phyloP scores from a whole-genome alignment of 2,113 vertebrate genomes.

The Neodon shergylaensis region DNA sequence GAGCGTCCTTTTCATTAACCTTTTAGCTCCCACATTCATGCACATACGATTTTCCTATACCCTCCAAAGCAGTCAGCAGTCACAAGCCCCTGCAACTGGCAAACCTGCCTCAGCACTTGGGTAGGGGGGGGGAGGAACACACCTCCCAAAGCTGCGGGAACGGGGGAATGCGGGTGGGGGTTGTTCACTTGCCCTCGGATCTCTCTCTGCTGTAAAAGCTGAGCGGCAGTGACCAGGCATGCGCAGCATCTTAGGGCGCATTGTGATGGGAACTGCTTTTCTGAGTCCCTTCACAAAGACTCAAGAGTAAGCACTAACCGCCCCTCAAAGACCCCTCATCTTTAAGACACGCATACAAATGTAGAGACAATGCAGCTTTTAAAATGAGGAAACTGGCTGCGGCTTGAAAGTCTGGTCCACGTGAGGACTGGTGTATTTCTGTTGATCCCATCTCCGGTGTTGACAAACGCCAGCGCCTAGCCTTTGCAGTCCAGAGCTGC shows the following conservation, averaged over 20 bases:
- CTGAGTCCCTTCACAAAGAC: slow-evolving; percentile 73
- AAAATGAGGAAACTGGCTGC: slow-evolving; percentile 67
- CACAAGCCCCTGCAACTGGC: background rate
- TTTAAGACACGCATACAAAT: slow-evolving; percentile 30
- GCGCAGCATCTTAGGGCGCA: slow-evolving; percentile 78
- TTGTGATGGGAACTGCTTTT: slow-evolving; percentile 79
- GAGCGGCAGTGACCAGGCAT: slow-evolving; percentile 72
- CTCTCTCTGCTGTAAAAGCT: slow-evolving; percentile 76
- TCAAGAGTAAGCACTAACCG: slow-evolving; percentile 63
- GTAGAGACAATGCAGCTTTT: slow-evolving; percentile 72
- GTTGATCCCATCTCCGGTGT: slow-evolving; percentile 82
- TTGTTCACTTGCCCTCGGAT: slow-evolving; percentile 46
- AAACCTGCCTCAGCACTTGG: background rate
- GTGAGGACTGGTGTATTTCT: slow-evolving; percentile 84
- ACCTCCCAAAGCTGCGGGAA: slow-evolving; percentile 18
- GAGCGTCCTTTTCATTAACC: slow-evolving; percentile 73
- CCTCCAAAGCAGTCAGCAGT: background rate
- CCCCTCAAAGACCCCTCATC: background rate
- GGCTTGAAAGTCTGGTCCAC: slow-evolving; percentile 81
- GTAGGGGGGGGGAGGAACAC: slow-evolving; percentile 12
- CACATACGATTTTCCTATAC: slow-evolving; percentile 31
- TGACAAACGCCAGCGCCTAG: slow-evolving; percentile 83
- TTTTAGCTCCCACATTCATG: slow-evolving; percentile 60
- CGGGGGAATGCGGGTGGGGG: background rate
- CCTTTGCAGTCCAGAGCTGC: slow-evolving; percentile 83